These are phyloP conservation scores for Nothobranchius furzeri DNA, from an alignment of 2,113 vertebrate genomes.

Conservation along the genomic window DNA sequence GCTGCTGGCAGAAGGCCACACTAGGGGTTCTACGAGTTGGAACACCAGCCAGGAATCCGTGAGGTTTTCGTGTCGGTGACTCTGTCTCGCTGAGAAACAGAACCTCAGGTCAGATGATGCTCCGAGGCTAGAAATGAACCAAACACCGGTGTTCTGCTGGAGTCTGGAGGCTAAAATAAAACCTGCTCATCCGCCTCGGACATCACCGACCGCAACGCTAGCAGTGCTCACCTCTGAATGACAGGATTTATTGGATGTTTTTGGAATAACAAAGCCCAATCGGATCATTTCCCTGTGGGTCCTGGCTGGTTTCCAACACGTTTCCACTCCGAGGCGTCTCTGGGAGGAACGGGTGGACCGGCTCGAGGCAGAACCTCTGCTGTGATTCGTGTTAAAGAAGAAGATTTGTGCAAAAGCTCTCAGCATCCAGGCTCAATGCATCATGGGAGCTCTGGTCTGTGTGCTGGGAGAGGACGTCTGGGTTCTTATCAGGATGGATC, in stretches of 20 bases:
- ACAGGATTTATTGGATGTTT: too few species aligned
- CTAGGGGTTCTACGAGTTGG: slow-evolving; percentile 11
- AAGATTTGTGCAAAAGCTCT: slow-evolving; percentile 56
- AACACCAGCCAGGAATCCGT: slow-evolving; percentile 50
- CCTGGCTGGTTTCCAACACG: slow-evolving; percentile 51
- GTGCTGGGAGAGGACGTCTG: slow-evolving; percentile 31
- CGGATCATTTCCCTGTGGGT: too few species aligned
- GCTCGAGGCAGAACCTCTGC: slow-evolving; percentile 30
- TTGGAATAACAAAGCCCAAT: too few species aligned
- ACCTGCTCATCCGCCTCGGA: neutral
- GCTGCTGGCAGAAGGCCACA: slow-evolving; percentile 19
- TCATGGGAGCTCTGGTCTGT: slow-evolving; percentile 41
- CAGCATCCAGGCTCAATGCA: slow-evolving; percentile 37
- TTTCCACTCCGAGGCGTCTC: slow-evolving; percentile 19
- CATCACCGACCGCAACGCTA: neutral
- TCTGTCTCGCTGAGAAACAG: too few species aligned
- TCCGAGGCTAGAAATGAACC: neutral
- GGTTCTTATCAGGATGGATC: too few species aligned
- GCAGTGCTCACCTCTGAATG: too few species aligned
- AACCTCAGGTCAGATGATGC: neutral
- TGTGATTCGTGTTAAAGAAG: slow-evolving; percentile 60
- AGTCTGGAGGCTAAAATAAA: neutral
- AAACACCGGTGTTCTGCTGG: neutral
- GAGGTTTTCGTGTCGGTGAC: too few species aligned
- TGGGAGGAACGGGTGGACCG: slow-evolving; percentile 26